Conservation (phyloP, 2,113 vertebrate genomes). For the Lathamus discolor region DNA sequence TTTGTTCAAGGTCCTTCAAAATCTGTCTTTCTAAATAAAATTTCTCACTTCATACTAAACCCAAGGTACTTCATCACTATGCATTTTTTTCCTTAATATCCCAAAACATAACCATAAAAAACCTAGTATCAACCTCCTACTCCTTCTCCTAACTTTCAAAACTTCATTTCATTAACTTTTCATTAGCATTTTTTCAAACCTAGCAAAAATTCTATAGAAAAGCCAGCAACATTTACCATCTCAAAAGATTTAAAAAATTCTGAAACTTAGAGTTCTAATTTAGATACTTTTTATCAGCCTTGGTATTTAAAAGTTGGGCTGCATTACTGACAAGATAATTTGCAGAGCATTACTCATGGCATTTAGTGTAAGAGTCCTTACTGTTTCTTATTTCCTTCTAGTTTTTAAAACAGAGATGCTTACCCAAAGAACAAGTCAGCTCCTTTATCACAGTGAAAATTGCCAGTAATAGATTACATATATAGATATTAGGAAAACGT, state of each 20-base stretch:
- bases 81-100: not conserved
- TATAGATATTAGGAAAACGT: conserved; percentile 13
- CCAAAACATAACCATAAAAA: not conserved
- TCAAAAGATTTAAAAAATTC: not conserved
- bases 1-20: not conserved
- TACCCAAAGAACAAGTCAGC: conserved; percentile 4
- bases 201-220: not conserved
- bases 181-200: not conserved
- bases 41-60: not conserved
- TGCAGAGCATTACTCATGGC: conserved; percentile 13
- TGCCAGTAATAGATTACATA: conserved; percentile 18
- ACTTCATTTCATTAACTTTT: not conserved
- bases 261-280: not conserved
- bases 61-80: not conserved
- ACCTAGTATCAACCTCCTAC: not conserved
- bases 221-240: not conserved
- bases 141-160: not conserved
- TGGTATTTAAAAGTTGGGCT: not conserved
- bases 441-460: not conserved
- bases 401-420: conserved; percentile 30
- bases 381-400: conserved; percentile 21
- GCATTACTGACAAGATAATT: conserved; percentile 40
- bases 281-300: conserved; percentile 8
- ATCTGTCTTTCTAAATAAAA: not conserved
- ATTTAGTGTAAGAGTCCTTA: conserved; percentile 14